phyloP scores from a whole-genome alignment of 2,797 vertebrate genomes.

The Cetoscarus ocellatus region DNA sequence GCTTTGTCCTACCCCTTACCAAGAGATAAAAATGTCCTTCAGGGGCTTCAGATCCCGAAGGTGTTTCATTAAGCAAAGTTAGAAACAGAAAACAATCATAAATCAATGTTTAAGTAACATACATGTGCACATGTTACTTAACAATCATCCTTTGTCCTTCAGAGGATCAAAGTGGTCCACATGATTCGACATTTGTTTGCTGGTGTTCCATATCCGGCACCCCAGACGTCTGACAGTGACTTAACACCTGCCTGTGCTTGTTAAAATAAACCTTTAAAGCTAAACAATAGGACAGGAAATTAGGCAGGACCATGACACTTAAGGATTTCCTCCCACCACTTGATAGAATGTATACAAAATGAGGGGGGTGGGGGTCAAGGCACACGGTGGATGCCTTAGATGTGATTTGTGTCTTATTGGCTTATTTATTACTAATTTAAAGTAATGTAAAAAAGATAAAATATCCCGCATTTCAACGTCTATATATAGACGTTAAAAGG shows the following conservation, averaged over 20 bases:
- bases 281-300: slow-evolving; percentile 26
- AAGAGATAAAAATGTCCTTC: neutral
- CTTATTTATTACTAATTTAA: too few species aligned
- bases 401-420: neutral
- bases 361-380: too few species aligned
- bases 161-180: slow-evolving; percentile 13
- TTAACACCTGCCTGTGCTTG: slow-evolving; percentile 19
- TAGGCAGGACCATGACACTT: neutral
- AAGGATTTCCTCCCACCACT: slow-evolving; percentile 28
- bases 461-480: too few species aligned
- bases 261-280: slow-evolving; percentile 10
- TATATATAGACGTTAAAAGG: too few species aligned
- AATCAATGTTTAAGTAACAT: neutral
- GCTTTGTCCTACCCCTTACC: slow-evolving; percentile 8
- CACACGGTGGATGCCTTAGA: neutral
- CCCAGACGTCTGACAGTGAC: slow-evolving; percentile 4
- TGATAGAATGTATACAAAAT: too few species aligned
- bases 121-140: too few species aligned
- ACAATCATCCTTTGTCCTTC: slow-evolving; percentile 5
- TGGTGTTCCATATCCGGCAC: slow-evolving; percentile 16
- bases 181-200: slow-evolving; percentile 7
- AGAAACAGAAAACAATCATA: too few species aligned
- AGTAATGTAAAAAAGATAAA: too few species aligned
- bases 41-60: neutral
- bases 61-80: neutral